phyloP scores from a whole-genome alignment of 2,797 vertebrate genomes.

The Emys orbicularis region DNA sequence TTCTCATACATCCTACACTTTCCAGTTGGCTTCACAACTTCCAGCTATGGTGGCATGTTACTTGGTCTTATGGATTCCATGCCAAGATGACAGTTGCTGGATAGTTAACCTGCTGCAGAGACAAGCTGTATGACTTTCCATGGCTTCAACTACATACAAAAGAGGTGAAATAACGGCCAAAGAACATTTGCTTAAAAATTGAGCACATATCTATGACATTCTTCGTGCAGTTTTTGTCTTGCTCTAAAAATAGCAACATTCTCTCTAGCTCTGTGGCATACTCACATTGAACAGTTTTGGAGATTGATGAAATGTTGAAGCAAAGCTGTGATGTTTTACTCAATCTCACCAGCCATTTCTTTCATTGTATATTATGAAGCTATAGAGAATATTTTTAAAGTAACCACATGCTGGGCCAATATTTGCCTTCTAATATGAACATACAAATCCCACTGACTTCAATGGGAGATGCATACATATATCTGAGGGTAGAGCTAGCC shows the following conservation, averaged over 20 bases:
- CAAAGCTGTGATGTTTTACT: constrained; percentile 49
- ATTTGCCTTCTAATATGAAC: constrained; percentile 59
- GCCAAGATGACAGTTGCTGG: constrained; percentile 51
- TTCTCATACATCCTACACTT: constrained; percentile 12
- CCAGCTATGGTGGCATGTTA: background rate
- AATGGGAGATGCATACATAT: background rate
- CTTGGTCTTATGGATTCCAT: constrained; percentile 41
- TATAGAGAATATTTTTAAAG: constrained; percentile 41
- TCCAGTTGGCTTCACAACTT: constrained; percentile 28
- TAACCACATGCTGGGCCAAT: constrained; percentile 44
- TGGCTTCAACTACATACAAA: constrained; percentile 28
- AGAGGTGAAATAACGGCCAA: constrained; percentile 63
- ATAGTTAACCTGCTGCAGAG: constrained; percentile 58
- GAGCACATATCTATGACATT: constrained; percentile 71
- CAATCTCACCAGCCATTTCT: constrained; percentile 70
- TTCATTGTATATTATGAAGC: constrained; percentile 59
- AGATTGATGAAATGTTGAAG: constrained; percentile 64
- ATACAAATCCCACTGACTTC: constrained; percentile 28
- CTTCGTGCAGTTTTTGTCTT: constrained; percentile 66
- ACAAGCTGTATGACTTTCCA: constrained; percentile 51
- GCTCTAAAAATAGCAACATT: constrained; percentile 70
- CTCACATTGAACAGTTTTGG: constrained; percentile 64
- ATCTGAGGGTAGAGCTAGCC: background rate
- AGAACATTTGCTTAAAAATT: constrained; percentile 65
- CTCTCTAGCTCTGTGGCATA: constrained; percentile 42